Evolutionary conservation across 30 jellyfish, hydroid and myxozoan genomes (phyloP).

Genomic region (Turritopsis dohrnii): DNA sequence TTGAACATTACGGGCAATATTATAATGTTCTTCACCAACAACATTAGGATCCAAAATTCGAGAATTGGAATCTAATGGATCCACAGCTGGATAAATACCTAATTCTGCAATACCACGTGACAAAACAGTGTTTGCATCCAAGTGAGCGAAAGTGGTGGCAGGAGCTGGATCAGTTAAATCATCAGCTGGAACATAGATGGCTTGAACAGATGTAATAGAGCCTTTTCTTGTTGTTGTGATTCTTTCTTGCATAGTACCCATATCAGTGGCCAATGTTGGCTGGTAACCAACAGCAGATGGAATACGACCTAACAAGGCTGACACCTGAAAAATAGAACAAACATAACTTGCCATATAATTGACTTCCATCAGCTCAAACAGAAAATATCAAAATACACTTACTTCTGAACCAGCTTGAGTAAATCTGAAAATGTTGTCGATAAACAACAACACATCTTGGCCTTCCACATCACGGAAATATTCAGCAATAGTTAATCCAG

Average conservation of each 20-base stretch:
- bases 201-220: constrained; percentile 33
- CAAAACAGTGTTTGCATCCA: constrained; percentile 21
- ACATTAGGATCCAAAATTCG: constrained; percentile 10
- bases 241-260: constrained; percentile 26
- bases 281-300: constrained; percentile 36
- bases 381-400: background rate
- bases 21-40: constrained; percentile 25
- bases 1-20: constrained; percentile 80
- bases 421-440: constrained; percentile 31
- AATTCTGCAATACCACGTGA: constrained; percentile 11
- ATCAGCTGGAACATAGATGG: constrained; percentile 34
- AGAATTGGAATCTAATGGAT: constrained; percentile 18
- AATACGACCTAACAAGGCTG: constrained; percentile 23
- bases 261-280: constrained; percentile 27
- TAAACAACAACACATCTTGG: constrained; percentile 31
- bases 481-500: constrained; percentile 38
- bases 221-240: constrained; percentile 19
- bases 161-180: constrained; percentile 38
- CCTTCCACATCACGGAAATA: constrained; percentile 45
- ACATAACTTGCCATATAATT: background rate
- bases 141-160: constrained; percentile 21
- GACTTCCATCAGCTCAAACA: background rate
- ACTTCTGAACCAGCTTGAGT: constrained; percentile 41
- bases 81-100: constrained; percentile 29
- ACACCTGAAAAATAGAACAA: constrained; percentile 29